Percentiles rank a stretch among this genome's conserved stretches.
phyloP scores from a whole-genome alignment of 2,888 invertebrate species.

The Hanleya hanleyi region DNA sequence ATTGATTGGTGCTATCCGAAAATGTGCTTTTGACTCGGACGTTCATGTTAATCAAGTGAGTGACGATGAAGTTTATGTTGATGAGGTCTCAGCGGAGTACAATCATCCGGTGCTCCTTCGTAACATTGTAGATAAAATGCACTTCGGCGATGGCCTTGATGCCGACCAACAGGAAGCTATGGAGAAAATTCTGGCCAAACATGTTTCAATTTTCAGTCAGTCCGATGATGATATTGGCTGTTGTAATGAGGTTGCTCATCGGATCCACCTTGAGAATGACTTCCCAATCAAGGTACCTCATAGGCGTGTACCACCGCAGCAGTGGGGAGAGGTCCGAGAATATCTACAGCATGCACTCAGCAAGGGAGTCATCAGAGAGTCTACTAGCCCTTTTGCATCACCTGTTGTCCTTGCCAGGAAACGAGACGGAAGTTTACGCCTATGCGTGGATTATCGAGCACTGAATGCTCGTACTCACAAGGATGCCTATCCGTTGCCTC shows the following conservation, averaged over 20 bases:
- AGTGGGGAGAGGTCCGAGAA: slow-evolving; percentile 33
- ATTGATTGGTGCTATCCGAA: background rate
- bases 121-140: background rate
- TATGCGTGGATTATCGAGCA: slow-evolving; percentile 49
- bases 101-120: background rate
- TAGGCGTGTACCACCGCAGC: slow-evolving; percentile 27
- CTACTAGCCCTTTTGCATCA: slow-evolving; percentile 37
- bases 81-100: background rate
- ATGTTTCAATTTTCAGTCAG: background rate
- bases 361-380: slow-evolving; percentile 19
- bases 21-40: background rate
- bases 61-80: background rate
- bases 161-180: background rate
- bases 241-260: slow-evolving; percentile 12
- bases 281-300: slow-evolving; percentile 20
- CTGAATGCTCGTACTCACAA: slow-evolving; percentile 46
- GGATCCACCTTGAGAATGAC: slow-evolving; percentile 4
- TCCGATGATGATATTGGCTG: slow-evolving; percentile 17
- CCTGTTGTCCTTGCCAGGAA: slow-evolving; percentile 45
- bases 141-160: background rate
- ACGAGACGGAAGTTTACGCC: slow-evolving; percentile 28
- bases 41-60: background rate
- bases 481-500: slow-evolving; percentile 49
- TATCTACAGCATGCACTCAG: slow-evolving; percentile 22
- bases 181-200: background rate